A percentile compares a stretch with the other conserved stretches of the same genome.
phyloP scores from a whole-genome alignment of 2,888 invertebrate species.

The Scelioninae gen. 1 region DNA sequence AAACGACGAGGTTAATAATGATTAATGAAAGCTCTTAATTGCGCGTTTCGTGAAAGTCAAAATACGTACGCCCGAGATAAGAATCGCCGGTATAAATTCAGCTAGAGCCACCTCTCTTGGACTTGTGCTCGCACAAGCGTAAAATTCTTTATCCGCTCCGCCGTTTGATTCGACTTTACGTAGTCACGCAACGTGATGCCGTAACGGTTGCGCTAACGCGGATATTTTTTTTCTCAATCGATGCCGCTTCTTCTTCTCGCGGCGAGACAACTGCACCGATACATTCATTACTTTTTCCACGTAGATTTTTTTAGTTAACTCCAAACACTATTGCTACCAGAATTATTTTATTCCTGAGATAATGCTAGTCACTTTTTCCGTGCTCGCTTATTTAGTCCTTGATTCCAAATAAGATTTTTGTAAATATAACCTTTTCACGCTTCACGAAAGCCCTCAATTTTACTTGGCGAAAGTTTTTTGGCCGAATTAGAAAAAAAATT shows the following conservation, averaged over 20 bases:
- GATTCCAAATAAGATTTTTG: constrained; percentile 49
- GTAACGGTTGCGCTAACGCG: constrained; percentile 69
- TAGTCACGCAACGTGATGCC: constrained; percentile 69
- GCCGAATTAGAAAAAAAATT: too few species aligned
- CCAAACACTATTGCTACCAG: constrained; percentile 48
- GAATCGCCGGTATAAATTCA: constrained; percentile 66
- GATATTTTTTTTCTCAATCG: constrained; percentile 70
- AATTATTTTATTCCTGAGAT: constrained; percentile 60
- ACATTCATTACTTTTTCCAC: constrained; percentile 65
- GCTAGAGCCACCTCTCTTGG: constrained; percentile 62
- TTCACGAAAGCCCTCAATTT: constrained; percentile 44
- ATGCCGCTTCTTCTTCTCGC: constrained; percentile 67
- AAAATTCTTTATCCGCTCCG: constrained; percentile 70
- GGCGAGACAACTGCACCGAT: constrained; percentile 66
- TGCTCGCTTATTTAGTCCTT: constrained; percentile 37
- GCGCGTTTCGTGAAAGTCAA: constrained; percentile 70
- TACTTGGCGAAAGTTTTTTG: not conserved
- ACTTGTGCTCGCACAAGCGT: constrained; percentile 70
- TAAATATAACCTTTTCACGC: constrained; percentile 50
- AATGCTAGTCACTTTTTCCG: constrained; percentile 57
- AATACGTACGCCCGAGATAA: constrained; percentile 66
- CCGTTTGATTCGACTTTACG: constrained; percentile 67
- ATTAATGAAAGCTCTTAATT: constrained; percentile 70
- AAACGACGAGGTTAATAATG: constrained; percentile 67
- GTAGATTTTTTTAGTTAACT: constrained; percentile 27